A percentile compares a stretch with the other conserved stretches of the same genome.
phyloP scores from a whole-genome alignment of 2,113 vertebrate species.

The Motacilla tschutschensis region DNA sequence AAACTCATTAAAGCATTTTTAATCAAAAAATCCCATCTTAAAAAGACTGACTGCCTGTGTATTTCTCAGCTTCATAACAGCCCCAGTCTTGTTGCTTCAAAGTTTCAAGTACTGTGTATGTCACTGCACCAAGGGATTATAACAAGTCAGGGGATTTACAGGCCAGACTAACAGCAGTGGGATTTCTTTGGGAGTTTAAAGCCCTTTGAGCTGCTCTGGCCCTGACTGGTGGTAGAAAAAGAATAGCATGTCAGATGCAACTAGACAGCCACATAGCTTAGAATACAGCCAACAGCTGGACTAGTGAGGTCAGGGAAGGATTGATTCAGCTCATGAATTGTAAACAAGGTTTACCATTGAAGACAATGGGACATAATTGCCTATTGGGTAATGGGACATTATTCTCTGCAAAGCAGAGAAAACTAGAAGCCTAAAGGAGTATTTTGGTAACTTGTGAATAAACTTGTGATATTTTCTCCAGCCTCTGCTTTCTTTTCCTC shows the following conservation, averaged over 20 bases:
- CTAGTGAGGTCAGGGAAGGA: not conserved
- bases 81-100: not conserved
- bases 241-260: not conserved
- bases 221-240: not conserved
- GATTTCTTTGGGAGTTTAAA: not conserved
- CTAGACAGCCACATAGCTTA: not conserved
- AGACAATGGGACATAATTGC: not conserved
- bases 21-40: not conserved
- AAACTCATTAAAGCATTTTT: not conserved
- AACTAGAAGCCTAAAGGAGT: not conserved
- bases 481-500: not conserved
- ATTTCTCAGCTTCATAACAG: not conserved
- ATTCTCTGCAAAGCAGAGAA: not conserved
- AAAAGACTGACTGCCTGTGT: not conserved
- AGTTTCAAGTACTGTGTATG: not conserved
- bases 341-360: not conserved
- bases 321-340: not conserved
- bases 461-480: not conserved
- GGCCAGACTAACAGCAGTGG: not conserved
- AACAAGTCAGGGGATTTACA: not conserved
- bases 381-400: no score
- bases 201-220: not conserved
- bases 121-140: not conserved
- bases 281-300: not conserved
- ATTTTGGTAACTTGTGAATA: not conserved